Conservation (phyloP, 2,797 vertebrate genomes). For the Zalophus californianus region DNA sequence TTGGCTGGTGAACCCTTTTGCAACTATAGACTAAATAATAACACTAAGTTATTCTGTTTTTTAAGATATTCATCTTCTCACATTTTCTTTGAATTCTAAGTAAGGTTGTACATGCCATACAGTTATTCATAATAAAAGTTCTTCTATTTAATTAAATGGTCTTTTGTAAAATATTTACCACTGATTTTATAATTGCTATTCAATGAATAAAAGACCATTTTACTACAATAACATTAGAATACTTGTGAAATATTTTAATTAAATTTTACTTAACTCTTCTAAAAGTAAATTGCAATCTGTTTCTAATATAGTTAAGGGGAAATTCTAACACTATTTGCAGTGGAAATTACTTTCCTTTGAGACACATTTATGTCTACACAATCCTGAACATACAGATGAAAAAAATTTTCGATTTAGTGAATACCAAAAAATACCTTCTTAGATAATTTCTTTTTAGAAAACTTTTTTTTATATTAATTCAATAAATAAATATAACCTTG, state of each 20-base stretch:
- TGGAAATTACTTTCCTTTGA: slow-evolving; percentile 64
- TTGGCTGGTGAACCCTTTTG: background rate
- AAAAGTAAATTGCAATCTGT: slow-evolving; percentile 48
- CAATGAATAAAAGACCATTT: slow-evolving; percentile 32
- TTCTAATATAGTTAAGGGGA: slow-evolving; percentile 52
- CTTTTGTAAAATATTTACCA: slow-evolving; percentile 1
- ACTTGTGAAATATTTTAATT: slow-evolving; percentile 56
- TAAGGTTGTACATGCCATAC: background rate
- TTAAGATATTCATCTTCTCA: background rate
- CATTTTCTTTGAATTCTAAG: slow-evolving; percentile 18
- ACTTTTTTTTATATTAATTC: background rate
- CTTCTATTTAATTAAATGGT: slow-evolving; percentile 18
- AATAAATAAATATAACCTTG: slow-evolving; percentile 23
- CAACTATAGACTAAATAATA: background rate
- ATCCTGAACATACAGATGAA: slow-evolving; percentile 35
- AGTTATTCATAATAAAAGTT: slow-evolving; percentile 36
- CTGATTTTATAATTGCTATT: slow-evolving; percentile 50
- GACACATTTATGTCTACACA: slow-evolving; percentile 5
- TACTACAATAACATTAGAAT: slow-evolving; percentile 43
- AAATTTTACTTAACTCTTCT: slow-evolving; percentile 46
- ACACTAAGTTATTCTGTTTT: background rate
- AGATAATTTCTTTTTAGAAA: background rate
- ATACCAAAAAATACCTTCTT: background rate
- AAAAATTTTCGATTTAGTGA: slow-evolving; percentile 24
- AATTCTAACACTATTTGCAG: slow-evolving; percentile 37